Evolutionary conservation across 2,797 vertebrate species (phyloP), one percentile per base, ranked within the genome.

Genomic region (Myripristis jacobus): DNA sequence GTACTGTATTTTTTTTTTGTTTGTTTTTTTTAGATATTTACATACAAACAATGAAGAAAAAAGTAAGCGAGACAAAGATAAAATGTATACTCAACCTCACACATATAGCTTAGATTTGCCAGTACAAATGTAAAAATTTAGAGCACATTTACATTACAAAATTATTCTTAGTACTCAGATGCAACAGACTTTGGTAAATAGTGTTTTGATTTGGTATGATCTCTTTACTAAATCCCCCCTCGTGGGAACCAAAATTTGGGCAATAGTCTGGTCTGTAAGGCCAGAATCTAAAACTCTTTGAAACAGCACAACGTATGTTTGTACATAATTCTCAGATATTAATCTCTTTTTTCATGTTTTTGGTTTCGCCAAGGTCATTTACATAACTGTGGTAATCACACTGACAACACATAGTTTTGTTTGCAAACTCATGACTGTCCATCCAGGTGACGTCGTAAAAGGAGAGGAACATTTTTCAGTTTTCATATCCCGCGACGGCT

Each of bases 131-230:
- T 96, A 96, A 95, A 97, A 96, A 96, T 92, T 93, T 56, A 11
- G 92, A 96, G 95, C 94, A 95, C 94, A 96, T 93, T 94, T 95
- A 92, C 94, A 93, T 91, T 94, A 95, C 87, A 93, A 95, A 97
- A 94, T 91, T 92, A 95, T 95, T 95, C 93, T 95, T 91, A 91
- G 92, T 90, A 93, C 94, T 96, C 95, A 95, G 93, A 96, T 95
- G 95, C 94, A 95, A 88, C 94, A 95, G 95, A 97, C 98, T 99
- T 99, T 99, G 97, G 98, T 99, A 96, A 96, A 93, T 96, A 97
- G 91, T 93, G 87, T 93, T 93, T 93, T 85, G 90, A 94, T 93
- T 92, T 92, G 91, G 88, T 91, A 87, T 91, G 91, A 92, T 91
- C 96, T 96, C 91, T 89, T 87, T 89, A 95, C 92, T 94, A 94